Evolutionary conservation across 2,113 vertebrate species (phyloP).

Genomic region (Oostethus manadensis): DNA sequence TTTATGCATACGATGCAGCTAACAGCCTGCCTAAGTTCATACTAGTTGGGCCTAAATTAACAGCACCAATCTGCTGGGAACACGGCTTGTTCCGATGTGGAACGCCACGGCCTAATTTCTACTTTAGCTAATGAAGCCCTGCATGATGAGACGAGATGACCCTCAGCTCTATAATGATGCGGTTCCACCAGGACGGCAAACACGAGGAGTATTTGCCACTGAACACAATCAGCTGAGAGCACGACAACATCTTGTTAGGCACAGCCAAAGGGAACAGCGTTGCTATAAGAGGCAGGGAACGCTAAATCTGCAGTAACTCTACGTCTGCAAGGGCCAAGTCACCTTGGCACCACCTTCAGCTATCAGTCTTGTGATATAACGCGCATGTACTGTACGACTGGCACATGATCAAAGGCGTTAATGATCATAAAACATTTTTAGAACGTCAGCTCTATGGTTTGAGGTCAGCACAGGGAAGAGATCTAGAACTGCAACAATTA

Average conservation of each 20-base stretch:
- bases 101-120: slow-evolving; percentile 44
- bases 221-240: slow-evolving; percentile 32
- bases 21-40: too few relatives aligned
- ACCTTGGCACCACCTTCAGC: slow-evolving; percentile 28
- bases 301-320: neutral
- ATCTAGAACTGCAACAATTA: too few relatives aligned
- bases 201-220: slow-evolving; percentile 12
- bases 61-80: slow-evolving; percentile 24
- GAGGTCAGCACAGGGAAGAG: neutral
- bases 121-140: slow-evolving; percentile 51
- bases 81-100: slow-evolving; percentile 24
- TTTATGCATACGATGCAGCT: too few relatives aligned
- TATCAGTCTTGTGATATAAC: slow-evolving; percentile 11
- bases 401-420: slow-evolving; percentile 9
- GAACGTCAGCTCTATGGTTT: neutral
- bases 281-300: slow-evolving; percentile 2
- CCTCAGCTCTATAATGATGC: slow-evolving; percentile 37
- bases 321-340: slow-evolving; percentile 9
- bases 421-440: slow-evolving; percentile 2
- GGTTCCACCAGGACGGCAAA: slow-evolving; percentile 17
- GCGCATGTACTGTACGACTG: neutral
- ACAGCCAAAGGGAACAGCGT: slow-evolving; percentile 11
- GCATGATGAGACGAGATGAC: slow-evolving; percentile 50
- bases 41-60: too few relatives aligned
- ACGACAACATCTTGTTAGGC: slow-evolving; percentile 31